phyloP scores from a whole-genome alignment of 1,140 invertebrate species.

The Zaprionus lachaisei region DNA sequence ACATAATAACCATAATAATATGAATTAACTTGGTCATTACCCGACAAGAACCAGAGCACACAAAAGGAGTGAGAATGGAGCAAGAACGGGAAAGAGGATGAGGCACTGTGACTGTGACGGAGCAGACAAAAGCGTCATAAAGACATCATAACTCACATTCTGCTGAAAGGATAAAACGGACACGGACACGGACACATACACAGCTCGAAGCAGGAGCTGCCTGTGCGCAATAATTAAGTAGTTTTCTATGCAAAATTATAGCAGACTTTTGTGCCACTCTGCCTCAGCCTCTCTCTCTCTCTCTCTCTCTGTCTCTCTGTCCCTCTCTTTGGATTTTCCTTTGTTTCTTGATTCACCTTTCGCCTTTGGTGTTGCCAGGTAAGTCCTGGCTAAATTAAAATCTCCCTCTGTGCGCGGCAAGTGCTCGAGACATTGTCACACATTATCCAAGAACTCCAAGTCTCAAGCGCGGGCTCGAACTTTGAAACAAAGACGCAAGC shows the following conservation, averaged over 20 bases:
- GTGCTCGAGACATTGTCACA: slow-evolving; percentile 77
- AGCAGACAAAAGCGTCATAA: slow-evolving; percentile 66
- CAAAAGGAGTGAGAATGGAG: slow-evolving; percentile 2
- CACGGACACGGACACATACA: slow-evolving; percentile 19
- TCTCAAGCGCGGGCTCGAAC: slow-evolving; percentile 22
- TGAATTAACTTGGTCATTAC: slow-evolving; percentile 79
- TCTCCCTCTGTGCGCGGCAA: slow-evolving; percentile 73
- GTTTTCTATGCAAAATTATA: slow-evolving; percentile 76
- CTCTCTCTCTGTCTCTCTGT: not conserved
- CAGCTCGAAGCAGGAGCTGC: not conserved
- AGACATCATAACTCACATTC: slow-evolving; percentile 76
- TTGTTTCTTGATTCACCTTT: not conserved
- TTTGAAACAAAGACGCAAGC: slow-evolving; percentile 56
- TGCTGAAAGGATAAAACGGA: slow-evolving; percentile 67
- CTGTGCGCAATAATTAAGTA: slow-evolving; percentile 70
- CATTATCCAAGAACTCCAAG: slow-evolving; percentile 47
- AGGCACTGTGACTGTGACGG: not conserved
- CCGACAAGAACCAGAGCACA: slow-evolving; percentile 9
- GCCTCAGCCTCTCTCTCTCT: slow-evolving; percentile 3
- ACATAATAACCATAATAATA: slow-evolving; percentile 80
- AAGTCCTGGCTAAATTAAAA: slow-evolving; percentile 70
- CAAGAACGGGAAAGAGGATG: not conserved
- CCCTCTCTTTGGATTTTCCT: slow-evolving; percentile 23
- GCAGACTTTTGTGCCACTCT: slow-evolving; percentile 34
- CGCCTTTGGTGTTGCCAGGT: slow-evolving; percentile 27